These are phyloP conservation scores for Micrasema minimum DNA, from an alignment of 1,140 invertebrate species.

Conservation along the genomic window DNA sequence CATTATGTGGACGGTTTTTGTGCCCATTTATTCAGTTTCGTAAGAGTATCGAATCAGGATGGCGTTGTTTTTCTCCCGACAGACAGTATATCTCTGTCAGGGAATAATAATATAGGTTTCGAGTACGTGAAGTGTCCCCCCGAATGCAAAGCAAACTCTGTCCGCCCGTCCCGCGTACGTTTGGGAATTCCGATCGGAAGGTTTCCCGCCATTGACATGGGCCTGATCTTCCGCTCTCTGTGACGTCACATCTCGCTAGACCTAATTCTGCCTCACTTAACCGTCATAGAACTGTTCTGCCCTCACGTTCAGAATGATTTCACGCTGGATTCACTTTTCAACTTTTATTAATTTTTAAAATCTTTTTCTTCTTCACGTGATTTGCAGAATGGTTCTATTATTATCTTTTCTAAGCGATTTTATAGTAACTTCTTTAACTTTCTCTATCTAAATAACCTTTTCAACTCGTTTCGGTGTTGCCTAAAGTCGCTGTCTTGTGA, in stretches of 20 bases:
- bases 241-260: neutral
- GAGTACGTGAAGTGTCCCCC: constrained; percentile 9
- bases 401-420: constrained; percentile 24
- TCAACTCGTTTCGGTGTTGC: constrained; percentile 3
- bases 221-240: neutral
- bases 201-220: constrained; percentile 25
- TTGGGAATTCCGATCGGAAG: constrained; percentile 17
- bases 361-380: no score
- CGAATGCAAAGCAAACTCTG: constrained; percentile 24
- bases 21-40: no score
- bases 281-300: constrained; percentile 3
- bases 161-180: constrained; percentile 5
- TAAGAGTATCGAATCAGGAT: no score
- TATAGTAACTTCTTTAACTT: neutral
- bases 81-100: no score
- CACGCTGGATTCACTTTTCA: no score
- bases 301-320: constrained; percentile 15
- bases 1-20: no score
- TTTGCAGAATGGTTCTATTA: no score
- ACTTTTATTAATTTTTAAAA: no score
- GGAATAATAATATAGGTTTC: no score
- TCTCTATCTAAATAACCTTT: constrained; percentile 1
- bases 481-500: constrained; percentile 24
- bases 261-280: neutral
- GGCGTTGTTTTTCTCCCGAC: no score